These are phyloP conservation scores for Anisognathus igniventris DNA, from an alignment of 2,797 vertebrate genomes.

Conservation along the genomic window DNA sequence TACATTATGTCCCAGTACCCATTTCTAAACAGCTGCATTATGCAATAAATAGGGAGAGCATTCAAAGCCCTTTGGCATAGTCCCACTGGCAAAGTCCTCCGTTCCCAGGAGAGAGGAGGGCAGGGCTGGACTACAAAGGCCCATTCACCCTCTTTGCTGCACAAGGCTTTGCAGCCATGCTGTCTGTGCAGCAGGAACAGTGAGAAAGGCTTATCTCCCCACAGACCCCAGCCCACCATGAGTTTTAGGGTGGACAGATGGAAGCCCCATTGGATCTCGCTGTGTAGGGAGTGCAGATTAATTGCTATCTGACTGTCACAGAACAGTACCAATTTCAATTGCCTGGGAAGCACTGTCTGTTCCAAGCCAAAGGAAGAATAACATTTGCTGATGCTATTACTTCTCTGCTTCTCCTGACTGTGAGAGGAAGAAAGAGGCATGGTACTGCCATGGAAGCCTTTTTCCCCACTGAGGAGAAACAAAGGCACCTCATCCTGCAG, in stretches of 20 bases:
- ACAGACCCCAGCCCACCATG: neutral
- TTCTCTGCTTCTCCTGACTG: neutral
- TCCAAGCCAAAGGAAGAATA: conserved; percentile 38
- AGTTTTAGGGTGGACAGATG: conserved; percentile 36
- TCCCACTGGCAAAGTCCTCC: neutral
- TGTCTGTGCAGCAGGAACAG: accelerated
- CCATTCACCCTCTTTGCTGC: neutral
- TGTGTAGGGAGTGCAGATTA: conserved; percentile 32
- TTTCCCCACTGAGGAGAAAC: neutral
- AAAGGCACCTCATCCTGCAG: conserved; percentile 17
- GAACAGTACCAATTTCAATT: neutral
- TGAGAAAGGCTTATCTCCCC: neutral
- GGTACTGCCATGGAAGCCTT: neutral
- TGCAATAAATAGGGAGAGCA: neutral
- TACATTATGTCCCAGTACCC: neutral
- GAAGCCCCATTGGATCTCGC: conserved; percentile 39
- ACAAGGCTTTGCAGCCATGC: neutral
- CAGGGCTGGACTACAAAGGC: neutral
- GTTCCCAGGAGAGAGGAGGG: neutral
- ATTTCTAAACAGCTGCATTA: neutral
- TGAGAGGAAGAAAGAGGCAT: neutral
- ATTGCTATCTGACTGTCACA: conserved; percentile 13
- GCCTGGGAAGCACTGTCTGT: conserved; percentile 4
- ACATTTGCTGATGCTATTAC: conserved; percentile 32
- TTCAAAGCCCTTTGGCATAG: neutral